phyloP scores from a whole-genome alignment of 2,113 vertebrate genomes.

The Erpornis zantholeuca region DNA sequence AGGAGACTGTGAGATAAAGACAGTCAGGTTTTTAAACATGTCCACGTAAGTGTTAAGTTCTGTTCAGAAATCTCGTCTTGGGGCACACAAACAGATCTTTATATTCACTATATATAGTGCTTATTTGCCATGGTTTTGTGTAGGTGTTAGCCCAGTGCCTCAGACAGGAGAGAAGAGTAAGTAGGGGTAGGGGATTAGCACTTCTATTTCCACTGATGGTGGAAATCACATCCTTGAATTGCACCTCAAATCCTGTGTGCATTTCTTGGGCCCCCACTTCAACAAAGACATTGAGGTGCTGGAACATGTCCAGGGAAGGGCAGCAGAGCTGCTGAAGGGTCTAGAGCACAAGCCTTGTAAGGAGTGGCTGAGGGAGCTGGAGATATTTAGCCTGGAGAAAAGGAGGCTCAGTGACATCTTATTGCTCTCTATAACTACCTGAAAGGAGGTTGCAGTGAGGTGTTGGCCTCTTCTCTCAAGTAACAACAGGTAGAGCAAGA shows the following conservation, averaged over 20 bases:
- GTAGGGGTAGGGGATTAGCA: not conserved
- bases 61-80: not conserved
- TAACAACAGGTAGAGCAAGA: not conserved
- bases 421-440: not conserved
- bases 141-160: not conserved
- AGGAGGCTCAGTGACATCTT: not conserved
- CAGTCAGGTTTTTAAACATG: not conserved
- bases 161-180: not conserved
- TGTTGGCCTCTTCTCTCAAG: not conserved
- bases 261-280: not conserved
- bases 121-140: not conserved
- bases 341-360: not conserved
- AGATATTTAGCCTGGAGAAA: not conserved
- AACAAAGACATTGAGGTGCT: not conserved
- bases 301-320: not conserved
- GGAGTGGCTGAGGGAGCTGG: not conserved
- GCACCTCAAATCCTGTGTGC: not conserved
- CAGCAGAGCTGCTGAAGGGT: accelerated
- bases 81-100: not conserved
- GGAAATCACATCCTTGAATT: not conserved
- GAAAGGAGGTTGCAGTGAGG: not conserved
- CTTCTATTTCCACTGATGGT: not conserved
- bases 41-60: not conserved
- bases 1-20: not conserved
- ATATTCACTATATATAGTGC: not conserved